Evolutionary conservation across 2,113 vertebrate genomes (phyloP).

Genomic region (Caranx melampygus): DNA sequence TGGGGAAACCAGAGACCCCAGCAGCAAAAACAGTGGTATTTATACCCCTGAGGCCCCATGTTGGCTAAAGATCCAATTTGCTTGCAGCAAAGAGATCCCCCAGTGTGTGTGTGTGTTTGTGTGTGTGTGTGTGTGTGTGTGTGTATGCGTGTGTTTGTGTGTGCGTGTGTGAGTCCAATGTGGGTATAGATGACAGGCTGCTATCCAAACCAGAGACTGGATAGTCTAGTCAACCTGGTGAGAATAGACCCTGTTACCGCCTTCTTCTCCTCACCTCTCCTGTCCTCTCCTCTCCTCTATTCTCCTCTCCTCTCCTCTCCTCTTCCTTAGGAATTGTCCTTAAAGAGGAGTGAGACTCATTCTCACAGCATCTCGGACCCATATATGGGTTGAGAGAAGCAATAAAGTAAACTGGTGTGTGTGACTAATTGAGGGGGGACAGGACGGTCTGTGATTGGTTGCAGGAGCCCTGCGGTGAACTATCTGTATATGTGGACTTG

Average conservation of each 20-base stretch:
- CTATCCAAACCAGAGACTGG: conserved; percentile 38
- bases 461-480: conserved; percentile 50
- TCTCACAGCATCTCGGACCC: conserved; percentile 62
- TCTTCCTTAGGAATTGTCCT: conserved; percentile 65
- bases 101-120: conserved; percentile 20
- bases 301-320: conserved; percentile 41
- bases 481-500: conserved; percentile 68
- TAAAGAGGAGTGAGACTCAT: conserved; percentile 71
- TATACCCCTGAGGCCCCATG: conserved; percentile 50
- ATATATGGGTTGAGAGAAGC: conserved; percentile 71
- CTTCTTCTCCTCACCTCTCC: conserved; percentile 1
- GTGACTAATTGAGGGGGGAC: conserved; percentile 56
- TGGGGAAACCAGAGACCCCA: conserved; percentile 59
- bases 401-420: conserved; percentile 71
- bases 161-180: conserved; percentile 12
- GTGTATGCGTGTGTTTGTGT: conserved; percentile 17
- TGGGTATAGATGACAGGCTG: conserved; percentile 21
- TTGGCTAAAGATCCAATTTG: conserved; percentile 11
- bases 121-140: conserved; percentile 21
- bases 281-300: conserved; percentile 26
- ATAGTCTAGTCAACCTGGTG: conserved; percentile 42
- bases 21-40: conserved; percentile 60
- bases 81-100: conserved; percentile 24
- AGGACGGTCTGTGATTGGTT: conserved; percentile 48
- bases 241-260: conserved; percentile 2